These are phyloP conservation scores for Bovichtus variegatus DNA, from an alignment of 2,797 vertebrate genomes.

Conservation along the genomic window DNA sequence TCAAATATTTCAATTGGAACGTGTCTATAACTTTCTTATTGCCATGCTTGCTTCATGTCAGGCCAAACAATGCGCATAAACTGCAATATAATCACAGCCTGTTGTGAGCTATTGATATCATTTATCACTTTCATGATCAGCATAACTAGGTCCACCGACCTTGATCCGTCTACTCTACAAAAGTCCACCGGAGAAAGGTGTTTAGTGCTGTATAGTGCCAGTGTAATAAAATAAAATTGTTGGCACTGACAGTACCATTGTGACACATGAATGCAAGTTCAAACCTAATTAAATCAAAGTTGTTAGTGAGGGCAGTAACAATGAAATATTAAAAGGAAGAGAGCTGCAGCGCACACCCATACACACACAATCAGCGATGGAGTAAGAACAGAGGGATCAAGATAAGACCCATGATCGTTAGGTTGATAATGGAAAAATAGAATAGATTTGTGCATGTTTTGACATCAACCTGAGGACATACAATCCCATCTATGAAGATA, in stretches of 20 bases:
- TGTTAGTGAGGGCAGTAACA: constrained; percentile 18
- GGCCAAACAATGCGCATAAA: too few relatives aligned
- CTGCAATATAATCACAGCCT: too few relatives aligned
- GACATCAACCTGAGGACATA: constrained; percentile 12
- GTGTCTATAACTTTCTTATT: too few relatives aligned
- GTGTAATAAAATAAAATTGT: not conserved
- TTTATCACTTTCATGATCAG: not conserved
- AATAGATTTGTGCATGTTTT: constrained; percentile 15
- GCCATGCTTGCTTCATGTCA: too few relatives aligned
- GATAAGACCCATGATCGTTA: constrained; percentile 27
- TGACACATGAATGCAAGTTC: not conserved
- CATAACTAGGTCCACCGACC: too few relatives aligned
- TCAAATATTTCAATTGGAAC: too few relatives aligned
- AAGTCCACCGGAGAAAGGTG: not conserved
- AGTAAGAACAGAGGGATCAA: not conserved
- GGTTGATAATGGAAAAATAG: constrained; percentile 10
- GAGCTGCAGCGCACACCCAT: not conserved
- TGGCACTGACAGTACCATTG: not conserved
- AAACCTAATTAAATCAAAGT: constrained; percentile 18
- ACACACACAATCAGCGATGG: not conserved
- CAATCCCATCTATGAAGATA: not conserved
- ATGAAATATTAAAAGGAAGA: constrained; percentile 26
- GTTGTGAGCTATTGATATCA: too few relatives aligned
- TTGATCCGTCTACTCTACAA: not conserved
- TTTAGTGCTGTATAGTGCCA: too few relatives aligned